These are phyloP conservation scores for Colaptes auratus DNA, from an alignment of 2,113 vertebrate genomes.

Conservation along the genomic window DNA sequence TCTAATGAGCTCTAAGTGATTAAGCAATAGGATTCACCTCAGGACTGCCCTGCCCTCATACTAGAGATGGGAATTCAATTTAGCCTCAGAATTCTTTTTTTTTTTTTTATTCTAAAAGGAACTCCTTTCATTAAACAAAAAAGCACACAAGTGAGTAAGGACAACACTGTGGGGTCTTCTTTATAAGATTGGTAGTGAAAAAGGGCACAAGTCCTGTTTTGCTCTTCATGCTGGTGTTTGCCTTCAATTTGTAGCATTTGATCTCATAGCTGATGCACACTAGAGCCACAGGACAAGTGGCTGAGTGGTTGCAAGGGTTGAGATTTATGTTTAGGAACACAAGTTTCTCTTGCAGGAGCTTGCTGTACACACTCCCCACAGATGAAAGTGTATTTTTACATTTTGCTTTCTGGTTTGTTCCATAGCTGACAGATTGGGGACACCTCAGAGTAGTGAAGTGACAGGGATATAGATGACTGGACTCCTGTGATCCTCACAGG, in stretches of 20 bases:
- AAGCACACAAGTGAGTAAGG: neutral
- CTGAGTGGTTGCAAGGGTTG: neutral
- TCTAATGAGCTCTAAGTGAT: neutral
- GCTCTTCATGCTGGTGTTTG: neutral
- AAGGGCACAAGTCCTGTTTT: neutral
- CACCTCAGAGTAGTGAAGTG: constrained; percentile 72
- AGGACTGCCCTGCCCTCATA: neutral
- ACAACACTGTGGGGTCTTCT: neutral
- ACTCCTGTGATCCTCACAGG: constrained; percentile 73
- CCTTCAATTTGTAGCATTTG: constrained; percentile 1
- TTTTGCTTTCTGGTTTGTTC: constrained; percentile 17
- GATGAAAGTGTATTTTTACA: constrained; percentile 45
- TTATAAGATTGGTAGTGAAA: neutral
- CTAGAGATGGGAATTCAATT: neutral
- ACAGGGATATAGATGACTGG: constrained; percentile 71
- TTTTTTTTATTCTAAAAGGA: neutral
- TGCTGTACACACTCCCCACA: neutral
- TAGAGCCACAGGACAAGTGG: neutral
- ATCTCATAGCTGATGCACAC: neutral
- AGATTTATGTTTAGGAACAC: constrained; percentile 52
- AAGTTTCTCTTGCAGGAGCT: constrained; percentile 29
- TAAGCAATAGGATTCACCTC: neutral
- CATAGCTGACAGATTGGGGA: constrained; percentile 81
- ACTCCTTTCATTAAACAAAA: neutral
- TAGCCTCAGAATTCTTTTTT: neutral